Base-by-base conservation (phyloP, 2,113 vertebrate species). In the Sceloporus tristichus region DNA sequence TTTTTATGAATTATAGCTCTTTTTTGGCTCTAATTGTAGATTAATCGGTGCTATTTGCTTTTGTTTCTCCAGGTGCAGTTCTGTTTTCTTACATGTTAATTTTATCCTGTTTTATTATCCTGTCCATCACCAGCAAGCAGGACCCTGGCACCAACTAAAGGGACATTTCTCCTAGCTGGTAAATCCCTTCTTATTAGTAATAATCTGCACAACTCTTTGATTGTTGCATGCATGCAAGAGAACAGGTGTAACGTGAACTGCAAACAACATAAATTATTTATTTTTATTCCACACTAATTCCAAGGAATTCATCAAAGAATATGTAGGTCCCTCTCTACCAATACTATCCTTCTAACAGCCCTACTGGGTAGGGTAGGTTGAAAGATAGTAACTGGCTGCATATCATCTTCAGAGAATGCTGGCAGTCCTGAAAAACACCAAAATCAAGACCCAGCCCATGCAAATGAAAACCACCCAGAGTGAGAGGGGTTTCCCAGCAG, bases 21-120 rank as follows among this genome's bases (percentile, higher is more conserved):
- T 92, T 84, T 91, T 91, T 94, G 94, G 94, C 89, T 66, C 77
- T 1, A 84, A 89, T 92, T 93, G 95, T 92, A 94, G 90, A 91
- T 93, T 94, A 94, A 91, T 21, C 91, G 40, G 48, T 91, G 89
- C 94, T 42, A 93, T 54, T 53, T 48, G 96, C 96, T 96, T 96
- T 96, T 97, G 96, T 97, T 97, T 97, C 97, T 97, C 96, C 97
- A 97, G 97, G 97, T 97, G 96, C 96, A 92, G 96, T 93, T 94
- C 75, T 96, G 96, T 97, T 97, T 97, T 96, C 96, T 95, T 96
- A 96, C 95, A 96, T 96, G 96, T 96, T 97, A 97, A 97, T 97
- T 96, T 65, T 95, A 95, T 96, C 96, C 96, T 95, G 94, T 95
- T 97, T 97, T 96, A 97, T 93, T 94, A 92, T 96, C 93, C 95